Conservation (phyloP, 2,113 vertebrate genomes). For the Emydocephalus ijimae region DNA sequence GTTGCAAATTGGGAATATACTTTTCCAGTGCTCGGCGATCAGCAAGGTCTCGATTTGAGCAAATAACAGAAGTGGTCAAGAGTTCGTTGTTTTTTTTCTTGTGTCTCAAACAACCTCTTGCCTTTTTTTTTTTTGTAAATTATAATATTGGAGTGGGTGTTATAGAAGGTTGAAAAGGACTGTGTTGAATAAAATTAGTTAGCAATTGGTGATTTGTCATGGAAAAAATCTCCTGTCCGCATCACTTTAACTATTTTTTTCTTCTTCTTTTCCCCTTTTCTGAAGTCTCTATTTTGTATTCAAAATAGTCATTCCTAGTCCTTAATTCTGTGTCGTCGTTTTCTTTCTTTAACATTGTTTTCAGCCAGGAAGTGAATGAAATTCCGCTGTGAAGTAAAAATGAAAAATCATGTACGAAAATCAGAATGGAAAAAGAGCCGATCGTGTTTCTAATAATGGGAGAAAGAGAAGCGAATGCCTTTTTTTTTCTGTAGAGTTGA, state of each 20-base stretch:
- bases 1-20: constrained; percentile 46
- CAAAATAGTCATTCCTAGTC: constrained; percentile 33
- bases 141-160: constrained; percentile 30
- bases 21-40: constrained; percentile 39
- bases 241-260: constrained; percentile 41
- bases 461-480: constrained; percentile 40
- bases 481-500: constrained; percentile 40
- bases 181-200: constrained; percentile 65
- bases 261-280: constrained; percentile 42
- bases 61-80: constrained; percentile 38
- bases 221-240: constrained; percentile 49
- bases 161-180: constrained; percentile 52
- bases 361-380: constrained; percentile 33
- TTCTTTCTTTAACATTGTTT: constrained; percentile 31
- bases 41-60: constrained; percentile 36
- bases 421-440: constrained; percentile 35
- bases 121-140: constrained; percentile 65
- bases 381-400: constrained; percentile 31
- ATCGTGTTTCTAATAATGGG: constrained; percentile 35
- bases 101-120: constrained; percentile 47
- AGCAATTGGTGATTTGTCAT: constrained; percentile 51
- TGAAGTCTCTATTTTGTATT: constrained; percentile 48
- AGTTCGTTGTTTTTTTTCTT: constrained; percentile 53
- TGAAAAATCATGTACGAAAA: constrained; percentile 21
- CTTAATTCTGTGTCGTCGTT: constrained; percentile 34